These are phyloP conservation scores for Prunella fulvescens DNA, from an alignment of 2,113 vertebrate genomes.

Conservation along the genomic window DNA sequence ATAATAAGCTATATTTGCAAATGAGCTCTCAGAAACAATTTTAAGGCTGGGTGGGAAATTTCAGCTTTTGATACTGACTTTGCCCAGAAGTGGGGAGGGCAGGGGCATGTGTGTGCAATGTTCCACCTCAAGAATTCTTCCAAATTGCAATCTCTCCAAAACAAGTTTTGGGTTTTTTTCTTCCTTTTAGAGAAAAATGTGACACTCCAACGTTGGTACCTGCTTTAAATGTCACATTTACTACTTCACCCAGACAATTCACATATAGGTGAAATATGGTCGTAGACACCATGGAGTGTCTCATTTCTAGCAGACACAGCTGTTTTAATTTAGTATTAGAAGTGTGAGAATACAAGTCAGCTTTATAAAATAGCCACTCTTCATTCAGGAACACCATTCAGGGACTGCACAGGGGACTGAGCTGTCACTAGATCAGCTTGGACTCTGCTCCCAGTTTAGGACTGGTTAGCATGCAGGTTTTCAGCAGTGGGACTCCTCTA, in stretches of 20 bases:
- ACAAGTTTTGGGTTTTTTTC: not conserved
- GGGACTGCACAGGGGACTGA: not conserved
- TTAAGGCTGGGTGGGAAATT: not conserved
- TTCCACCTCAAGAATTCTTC: not conserved
- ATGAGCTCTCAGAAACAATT: not conserved
- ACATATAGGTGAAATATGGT: rapidly evolving
- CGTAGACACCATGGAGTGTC: not conserved
- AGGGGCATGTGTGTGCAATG: too few species aligned
- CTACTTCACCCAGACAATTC: not conserved
- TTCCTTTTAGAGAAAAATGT: not conserved
- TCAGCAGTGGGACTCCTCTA: not conserved
- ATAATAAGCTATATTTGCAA: not conserved
- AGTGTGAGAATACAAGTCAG: not conserved
- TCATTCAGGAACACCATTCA: not conserved
- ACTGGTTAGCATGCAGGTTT: not conserved
- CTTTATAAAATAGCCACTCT: not conserved
- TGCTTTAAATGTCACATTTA: not conserved
- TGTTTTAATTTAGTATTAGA: not conserved
- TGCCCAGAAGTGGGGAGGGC: not conserved
- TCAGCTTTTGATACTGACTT: not conserved
- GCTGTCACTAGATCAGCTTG: not conserved
- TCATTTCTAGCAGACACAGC: not conserved
- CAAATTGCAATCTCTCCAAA: not conserved
- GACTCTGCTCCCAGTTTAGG: not conserved
- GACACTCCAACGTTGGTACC: not conserved